Conservation (phyloP, 2,797 vertebrate genomes). For the Mormyrops boulengeri region DNA sequence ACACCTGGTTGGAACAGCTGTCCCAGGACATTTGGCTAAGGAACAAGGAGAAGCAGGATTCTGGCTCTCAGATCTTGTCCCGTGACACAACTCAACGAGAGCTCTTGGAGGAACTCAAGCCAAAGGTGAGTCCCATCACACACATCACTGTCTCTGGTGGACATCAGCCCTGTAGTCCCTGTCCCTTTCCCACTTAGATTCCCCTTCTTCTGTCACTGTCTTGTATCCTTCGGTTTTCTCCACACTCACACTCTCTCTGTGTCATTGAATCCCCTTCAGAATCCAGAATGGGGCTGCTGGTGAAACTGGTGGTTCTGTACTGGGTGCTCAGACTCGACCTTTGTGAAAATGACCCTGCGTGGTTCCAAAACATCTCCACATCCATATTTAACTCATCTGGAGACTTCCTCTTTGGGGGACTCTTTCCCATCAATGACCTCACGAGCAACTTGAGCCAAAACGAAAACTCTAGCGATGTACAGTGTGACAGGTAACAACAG, state of each 20-base stretch:
- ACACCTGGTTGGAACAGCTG: neutral
- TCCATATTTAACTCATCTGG: slow-evolving; percentile 55
- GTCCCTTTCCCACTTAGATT: neutral
- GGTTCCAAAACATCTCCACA: slow-evolving; percentile 60
- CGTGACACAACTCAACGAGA: neutral
- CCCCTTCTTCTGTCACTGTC: neutral
- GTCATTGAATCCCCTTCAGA: neutral
- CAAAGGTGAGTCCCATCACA: neutral
- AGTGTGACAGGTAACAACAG: slow-evolving; percentile 53
- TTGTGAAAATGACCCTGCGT: slow-evolving; percentile 27
- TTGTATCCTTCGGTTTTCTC: neutral
- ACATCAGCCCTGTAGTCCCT: neutral
- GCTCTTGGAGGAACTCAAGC: neutral
- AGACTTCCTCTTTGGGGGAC: slow-evolving; percentile 62
- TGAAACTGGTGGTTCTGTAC: slow-evolving; percentile 45
- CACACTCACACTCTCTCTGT: neutral
- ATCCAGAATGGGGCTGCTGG: slow-evolving; percentile 43
- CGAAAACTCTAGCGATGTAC: slow-evolving; percentile 42
- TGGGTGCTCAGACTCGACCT: slow-evolving; percentile 28
- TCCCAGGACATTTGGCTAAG: neutral
- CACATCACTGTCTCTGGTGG: neutral
- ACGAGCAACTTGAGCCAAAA: slow-evolving; percentile 48
- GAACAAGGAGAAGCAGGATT: neutral
- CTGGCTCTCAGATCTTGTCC: neutral
- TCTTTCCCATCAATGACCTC: slow-evolving; percentile 61